Evolutionary conservation across 2,113 vertebrate genomes (phyloP).

Genomic region (Bufo bufo): DNA sequence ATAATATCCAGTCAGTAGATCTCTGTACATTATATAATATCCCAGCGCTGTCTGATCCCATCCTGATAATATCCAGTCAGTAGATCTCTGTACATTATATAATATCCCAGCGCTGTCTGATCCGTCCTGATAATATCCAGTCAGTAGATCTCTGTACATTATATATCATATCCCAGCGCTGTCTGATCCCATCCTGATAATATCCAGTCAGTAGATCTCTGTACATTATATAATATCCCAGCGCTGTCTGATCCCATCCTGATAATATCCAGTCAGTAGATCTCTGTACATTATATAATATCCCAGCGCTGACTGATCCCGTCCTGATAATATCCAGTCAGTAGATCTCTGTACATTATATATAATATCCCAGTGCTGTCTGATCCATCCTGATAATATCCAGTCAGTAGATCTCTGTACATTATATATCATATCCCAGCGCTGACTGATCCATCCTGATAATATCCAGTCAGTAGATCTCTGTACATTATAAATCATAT

Average conservation of each 20-base stretch:
- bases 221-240: not conserved
- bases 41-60: not conserved
- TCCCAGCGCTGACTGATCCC: too few relatives aligned
- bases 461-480: not conserved
- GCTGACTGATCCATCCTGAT: not conserved
- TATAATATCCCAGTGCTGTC: too few relatives aligned
- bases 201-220: not conserved
- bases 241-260: not conserved
- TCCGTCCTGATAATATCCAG: not conserved
- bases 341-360: too few relatives aligned
- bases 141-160: not conserved
- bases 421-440: not conserved
- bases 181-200: not conserved
- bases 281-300: too few relatives aligned
- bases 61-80: not conserved
- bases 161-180: not conserved
- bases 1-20: not conserved
- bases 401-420: not conserved
- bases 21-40: not conserved
- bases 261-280: too few relatives aligned
- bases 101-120: not conserved
- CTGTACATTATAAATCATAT: not conserved
- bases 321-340: too few relatives aligned
- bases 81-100: not conserved
- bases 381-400: too few relatives aligned